Evolutionary conservation across 2,888 invertebrate species (phyloP), one percentile per base, ranked within the genome.

Genomic region (Drosophila mettleri): DNA sequence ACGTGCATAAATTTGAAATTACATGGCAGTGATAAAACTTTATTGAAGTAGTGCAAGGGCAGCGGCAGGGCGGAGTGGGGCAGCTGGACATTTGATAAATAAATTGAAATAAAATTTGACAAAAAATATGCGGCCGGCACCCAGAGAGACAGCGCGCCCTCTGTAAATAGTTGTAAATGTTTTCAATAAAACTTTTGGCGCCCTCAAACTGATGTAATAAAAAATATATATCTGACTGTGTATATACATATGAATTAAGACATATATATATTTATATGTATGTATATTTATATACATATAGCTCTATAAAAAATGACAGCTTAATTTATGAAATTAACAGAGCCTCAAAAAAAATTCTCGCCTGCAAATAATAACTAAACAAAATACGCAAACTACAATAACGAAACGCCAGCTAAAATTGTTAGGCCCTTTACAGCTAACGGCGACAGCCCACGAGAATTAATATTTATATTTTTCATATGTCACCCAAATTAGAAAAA

Each of bases 251-350:
- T 33, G 7, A 31, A 51, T 41, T 18, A 8, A 52, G 12, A 34
- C 29, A 45, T 10, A 31, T 43, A 34, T 43, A n/a, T 45, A 33
- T 33, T 27, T 34, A 24, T 10, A n/a, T 27, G 34, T 9, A 20
- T n/a, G 10, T 45, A 31, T 12, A 24, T 24, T 24, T 24, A 24
- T 24, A 24, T 24, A 24, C 7, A 20, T 46, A 46, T 24, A 24
- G 29, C 9, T 41, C 20, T 14, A 31, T 7, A 18, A 68, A 69
- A 81, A 49, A 61, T 76, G 66, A 52, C 68, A 54, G 64, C 84
- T 69, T 80, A 80, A 86, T 83, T 83, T 83, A 88, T 88, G 78
- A 88, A 83, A 86, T 83, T 86, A 83, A 88, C 74, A 78, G 59
- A 64, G 57, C 49, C 48, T 72, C 62, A 69, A 58, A 72, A 66